Base-by-base conservation (phyloP, 2,113 vertebrate genomes). In the Oncorhynchus clarkii region DNA sequence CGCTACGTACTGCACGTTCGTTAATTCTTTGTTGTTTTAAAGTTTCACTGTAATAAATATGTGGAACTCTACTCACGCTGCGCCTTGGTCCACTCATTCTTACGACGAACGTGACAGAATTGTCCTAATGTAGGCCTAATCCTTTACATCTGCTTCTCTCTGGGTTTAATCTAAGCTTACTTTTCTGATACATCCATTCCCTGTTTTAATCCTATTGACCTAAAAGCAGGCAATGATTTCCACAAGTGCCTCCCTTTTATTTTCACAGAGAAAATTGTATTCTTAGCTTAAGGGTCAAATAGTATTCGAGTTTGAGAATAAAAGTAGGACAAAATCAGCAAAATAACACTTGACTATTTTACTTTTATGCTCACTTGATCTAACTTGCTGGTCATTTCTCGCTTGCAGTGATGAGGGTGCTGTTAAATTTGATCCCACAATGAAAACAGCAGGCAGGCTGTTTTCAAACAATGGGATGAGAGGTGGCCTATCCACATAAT, bases 191-290 rank as follows among this genome's bases (percentile, higher is more conserved):
- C 29, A 59, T 57, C 8, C 20, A 68, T 68, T 29, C 45, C 2
- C 20, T 31, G 65, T 67, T 75, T 26, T 70, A 70, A 76, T 76
- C 67, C 67, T 45, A 7, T 20, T 70, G 57, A 70, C 54, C 54
- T 72, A 31, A 59, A 60, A 72, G 27, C 8, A 72, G 51, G 26
- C 8, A 49, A 14, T 51, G 9, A 51, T 51, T 11, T 51, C 49
- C 49, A 51, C 49, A 51, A 51, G 66, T 45, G 24, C 24, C 29
- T 57, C 48, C 62, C 39, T 60, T 60, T 60, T 2, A n/a, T 59
- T n/a, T 60, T 6, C 57, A 60, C 20, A 60, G 57, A 60, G 16
- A 60, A 60, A 20, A 60, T n/a, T 22, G 16, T 14, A 60, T 14
- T 20, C 57, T 60, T 60, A 60, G 57, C 14, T 60, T 60, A 60